Conservation (phyloP, 2,797 vertebrate species). For the Dryobates pubescens region DNA sequence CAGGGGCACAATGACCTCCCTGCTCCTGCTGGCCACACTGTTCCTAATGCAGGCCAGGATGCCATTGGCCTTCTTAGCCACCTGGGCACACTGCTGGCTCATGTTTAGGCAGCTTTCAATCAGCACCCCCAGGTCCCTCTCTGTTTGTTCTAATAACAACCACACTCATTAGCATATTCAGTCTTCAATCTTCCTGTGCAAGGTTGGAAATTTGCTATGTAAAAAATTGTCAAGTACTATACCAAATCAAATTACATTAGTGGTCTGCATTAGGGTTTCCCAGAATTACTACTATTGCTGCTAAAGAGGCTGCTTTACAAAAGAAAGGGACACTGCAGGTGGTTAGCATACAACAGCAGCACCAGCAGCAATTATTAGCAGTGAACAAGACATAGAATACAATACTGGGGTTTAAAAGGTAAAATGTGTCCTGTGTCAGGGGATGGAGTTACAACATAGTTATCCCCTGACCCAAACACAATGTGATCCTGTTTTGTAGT, state of each 20-base stretch:
- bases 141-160: not conserved
- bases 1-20: no score
- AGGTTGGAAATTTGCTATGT: not conserved
- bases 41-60: no score
- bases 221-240: not conserved
- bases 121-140: no score
- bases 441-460: not conserved
- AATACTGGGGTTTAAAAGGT: not conserved
- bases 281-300: not conserved
- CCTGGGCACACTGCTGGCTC: no score
- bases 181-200: not conserved
- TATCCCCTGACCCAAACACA: conserved; percentile 12
- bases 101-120: no score
- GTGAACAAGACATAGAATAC: not conserved
- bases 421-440: not conserved
- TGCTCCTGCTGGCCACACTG: no score
- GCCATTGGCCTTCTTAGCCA: no score
- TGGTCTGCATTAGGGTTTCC: not conserved
- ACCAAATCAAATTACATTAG: not conserved
- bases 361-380: not conserved
- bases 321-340: not conserved
- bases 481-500: not conserved
- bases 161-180: not conserved
- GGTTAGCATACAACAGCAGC: not conserved
- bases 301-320: not conserved